These are phyloP conservation scores for Phymatocera aterrima DNA, from an alignment of 2,888 invertebrate genomes.

Conservation along the genomic window DNA sequence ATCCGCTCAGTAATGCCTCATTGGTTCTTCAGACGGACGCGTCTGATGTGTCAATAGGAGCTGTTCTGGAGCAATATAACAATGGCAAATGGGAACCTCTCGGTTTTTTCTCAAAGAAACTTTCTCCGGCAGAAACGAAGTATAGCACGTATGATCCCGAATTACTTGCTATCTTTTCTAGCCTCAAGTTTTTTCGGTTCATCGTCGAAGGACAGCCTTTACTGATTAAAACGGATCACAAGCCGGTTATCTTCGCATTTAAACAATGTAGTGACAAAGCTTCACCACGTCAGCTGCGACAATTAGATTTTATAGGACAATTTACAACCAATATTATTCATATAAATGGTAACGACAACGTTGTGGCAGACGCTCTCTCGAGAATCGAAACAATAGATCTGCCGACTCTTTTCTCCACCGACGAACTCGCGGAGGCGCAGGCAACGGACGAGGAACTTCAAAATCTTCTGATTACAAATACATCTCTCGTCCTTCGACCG, in stretches of 20 bases:
- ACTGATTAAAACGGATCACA: slow-evolving; percentile 51
- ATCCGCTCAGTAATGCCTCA: slow-evolving; percentile 46
- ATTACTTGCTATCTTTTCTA: slow-evolving; percentile 46
- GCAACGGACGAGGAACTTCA: slow-evolving; percentile 35
- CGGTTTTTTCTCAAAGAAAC: slow-evolving; percentile 45
- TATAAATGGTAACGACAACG: slow-evolving; percentile 48
- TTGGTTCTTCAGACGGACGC: slow-evolving; percentile 52
- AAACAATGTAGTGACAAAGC: slow-evolving; percentile 44
- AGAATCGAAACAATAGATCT: slow-evolving; percentile 45
- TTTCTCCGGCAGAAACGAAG: slow-evolving; percentile 49
- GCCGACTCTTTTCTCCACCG: slow-evolving; percentile 8
- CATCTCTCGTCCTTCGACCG: slow-evolving; percentile 6
- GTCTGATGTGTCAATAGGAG: slow-evolving; percentile 50
- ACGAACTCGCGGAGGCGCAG: slow-evolving; percentile 27
- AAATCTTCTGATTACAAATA: not conserved
- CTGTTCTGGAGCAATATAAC: slow-evolving; percentile 46
- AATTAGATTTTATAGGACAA: slow-evolving; percentile 51
- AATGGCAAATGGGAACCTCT: slow-evolving; percentile 45
- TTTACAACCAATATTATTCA: slow-evolving; percentile 46
- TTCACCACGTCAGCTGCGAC: slow-evolving; percentile 48
- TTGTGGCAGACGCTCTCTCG: slow-evolving; percentile 50
- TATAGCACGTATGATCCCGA: slow-evolving; percentile 58
- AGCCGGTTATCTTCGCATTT: slow-evolving; percentile 51
- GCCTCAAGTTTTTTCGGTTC: slow-evolving; percentile 48
- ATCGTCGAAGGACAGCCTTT: slow-evolving; percentile 49